Evolutionary conservation across 2,888 invertebrate genomes (phyloP).

Genomic region (Drosophila affinis): DNA sequence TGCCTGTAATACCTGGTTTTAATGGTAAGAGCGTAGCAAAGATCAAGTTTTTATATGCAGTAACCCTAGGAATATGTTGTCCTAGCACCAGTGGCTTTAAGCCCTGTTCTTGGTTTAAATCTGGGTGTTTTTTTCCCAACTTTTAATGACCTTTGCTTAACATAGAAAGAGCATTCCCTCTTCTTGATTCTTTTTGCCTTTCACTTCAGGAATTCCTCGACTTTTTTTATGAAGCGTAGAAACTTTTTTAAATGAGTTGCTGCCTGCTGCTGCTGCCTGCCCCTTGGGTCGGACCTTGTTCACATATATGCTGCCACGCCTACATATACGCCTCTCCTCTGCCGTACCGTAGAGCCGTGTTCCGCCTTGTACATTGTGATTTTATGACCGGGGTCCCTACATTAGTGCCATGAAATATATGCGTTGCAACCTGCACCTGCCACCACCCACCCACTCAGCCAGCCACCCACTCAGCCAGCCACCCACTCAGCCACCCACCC

Average conservation of each 20-base stretch:
- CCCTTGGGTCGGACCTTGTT: slow-evolving; percentile 49
- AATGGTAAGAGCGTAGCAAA: no score
- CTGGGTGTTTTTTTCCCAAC: no score
- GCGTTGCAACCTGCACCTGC: slow-evolving; percentile 55
- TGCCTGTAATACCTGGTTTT: no score
- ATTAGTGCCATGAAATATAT: slow-evolving; percentile 80
- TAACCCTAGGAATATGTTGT: no score
- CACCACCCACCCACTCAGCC: slow-evolving; percentile 5
- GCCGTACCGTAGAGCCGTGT: background rate
- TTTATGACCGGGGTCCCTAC: slow-evolving; percentile 78
- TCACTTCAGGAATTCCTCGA: background rate
- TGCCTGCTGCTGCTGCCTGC: slow-evolving; percentile 7
- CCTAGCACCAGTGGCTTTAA: no score
- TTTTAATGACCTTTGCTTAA: no score
- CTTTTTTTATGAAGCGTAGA: slow-evolving; percentile 13
- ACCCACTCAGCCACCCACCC: background rate
- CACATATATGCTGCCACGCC: slow-evolving; percentile 68
- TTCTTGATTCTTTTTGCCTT: background rate
- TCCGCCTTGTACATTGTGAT: slow-evolving; percentile 67
- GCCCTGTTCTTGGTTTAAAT: no score
- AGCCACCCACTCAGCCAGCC: slow-evolving; percentile 8
- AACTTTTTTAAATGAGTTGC: slow-evolving; percentile 58
- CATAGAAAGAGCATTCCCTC: slow-evolving; percentile 15
- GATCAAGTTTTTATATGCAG: no score
- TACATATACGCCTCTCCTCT: background rate